phyloP scores from a whole-genome alignment of 2,113 vertebrate genomes.

The Phyllostomus hastatus region DNA sequence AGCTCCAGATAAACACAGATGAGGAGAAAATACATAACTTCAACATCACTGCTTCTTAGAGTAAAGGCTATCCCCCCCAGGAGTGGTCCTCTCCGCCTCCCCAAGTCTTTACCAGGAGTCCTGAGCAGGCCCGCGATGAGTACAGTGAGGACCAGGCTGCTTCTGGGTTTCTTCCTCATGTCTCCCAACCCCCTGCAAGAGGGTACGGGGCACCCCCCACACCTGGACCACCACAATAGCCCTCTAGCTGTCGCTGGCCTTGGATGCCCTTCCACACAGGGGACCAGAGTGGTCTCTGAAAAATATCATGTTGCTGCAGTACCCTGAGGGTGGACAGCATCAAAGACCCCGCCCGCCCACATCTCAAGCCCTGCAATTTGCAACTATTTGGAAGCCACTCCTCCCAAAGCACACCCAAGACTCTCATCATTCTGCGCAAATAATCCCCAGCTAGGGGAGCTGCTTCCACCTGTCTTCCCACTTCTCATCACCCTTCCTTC shows the following conservation, averaged over 20 bases:
- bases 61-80: not conserved
- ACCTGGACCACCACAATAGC: not conserved
- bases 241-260: not conserved
- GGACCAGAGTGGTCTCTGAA: not conserved
- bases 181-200: not conserved
- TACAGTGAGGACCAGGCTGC: not conserved
- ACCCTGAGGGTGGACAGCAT: not conserved
- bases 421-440: not conserved
- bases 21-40: accelerated
- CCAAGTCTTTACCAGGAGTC: not conserved
- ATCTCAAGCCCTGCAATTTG: not conserved
- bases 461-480: not conserved
- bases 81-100: not conserved
- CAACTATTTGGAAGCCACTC: not conserved
- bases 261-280: accelerated
- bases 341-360: not conserved
- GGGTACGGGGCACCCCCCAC: not conserved
- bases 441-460: not conserved
- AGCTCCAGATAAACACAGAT: not conserved
- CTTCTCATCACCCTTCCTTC: not conserved
- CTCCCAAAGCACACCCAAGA: too few species aligned
- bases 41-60: not conserved
- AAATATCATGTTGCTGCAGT: not conserved
- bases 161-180: not conserved
- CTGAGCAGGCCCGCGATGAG: not conserved